A percentile compares a stretch with the other conserved stretches of the same genome.
Evolutionary conservation across 2,113 vertebrate genomes (phyloP).

Genomic region (Cervus canadensis): DNA sequence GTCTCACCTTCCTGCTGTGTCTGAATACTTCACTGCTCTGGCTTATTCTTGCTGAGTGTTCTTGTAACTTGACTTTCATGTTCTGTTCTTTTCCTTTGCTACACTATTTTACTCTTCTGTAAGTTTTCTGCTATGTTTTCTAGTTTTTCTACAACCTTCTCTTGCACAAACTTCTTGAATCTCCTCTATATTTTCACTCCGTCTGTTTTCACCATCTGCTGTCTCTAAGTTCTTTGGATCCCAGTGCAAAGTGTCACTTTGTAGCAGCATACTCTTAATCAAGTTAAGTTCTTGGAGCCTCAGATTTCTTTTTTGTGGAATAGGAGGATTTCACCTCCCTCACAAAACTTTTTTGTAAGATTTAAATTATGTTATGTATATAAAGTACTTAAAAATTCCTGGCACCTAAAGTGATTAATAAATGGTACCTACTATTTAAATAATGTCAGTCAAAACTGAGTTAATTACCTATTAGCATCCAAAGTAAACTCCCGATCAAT

Average conservation of each 20-base stretch:
- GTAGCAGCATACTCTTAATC: background rate
- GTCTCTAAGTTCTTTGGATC: background rate
- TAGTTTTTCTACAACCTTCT: background rate
- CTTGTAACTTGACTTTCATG: background rate
- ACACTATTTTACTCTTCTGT: background rate
- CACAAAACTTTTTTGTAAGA: background rate
- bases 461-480: background rate
- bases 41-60: background rate
- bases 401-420: constrained; percentile 15
- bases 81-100: background rate
- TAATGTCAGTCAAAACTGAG: background rate
- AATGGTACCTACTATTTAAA: background rate
- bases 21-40: background rate
- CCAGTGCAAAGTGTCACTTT: background rate
- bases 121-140: constrained; percentile 22
- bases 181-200: background rate
- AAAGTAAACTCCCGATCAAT: background rate
- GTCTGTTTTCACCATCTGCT: constrained; percentile 37
- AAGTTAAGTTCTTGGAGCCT: background rate
- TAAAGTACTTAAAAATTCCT: background rate
- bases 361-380: background rate
- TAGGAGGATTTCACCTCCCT: background rate
- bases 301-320: constrained; percentile 23
- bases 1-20: background rate
- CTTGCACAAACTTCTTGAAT: background rate